Evolutionary conservation across 2,797 vertebrate species (phyloP), one percentile per base, ranked within the genome.

Genomic region (Tauraco hartlaubi): DNA sequence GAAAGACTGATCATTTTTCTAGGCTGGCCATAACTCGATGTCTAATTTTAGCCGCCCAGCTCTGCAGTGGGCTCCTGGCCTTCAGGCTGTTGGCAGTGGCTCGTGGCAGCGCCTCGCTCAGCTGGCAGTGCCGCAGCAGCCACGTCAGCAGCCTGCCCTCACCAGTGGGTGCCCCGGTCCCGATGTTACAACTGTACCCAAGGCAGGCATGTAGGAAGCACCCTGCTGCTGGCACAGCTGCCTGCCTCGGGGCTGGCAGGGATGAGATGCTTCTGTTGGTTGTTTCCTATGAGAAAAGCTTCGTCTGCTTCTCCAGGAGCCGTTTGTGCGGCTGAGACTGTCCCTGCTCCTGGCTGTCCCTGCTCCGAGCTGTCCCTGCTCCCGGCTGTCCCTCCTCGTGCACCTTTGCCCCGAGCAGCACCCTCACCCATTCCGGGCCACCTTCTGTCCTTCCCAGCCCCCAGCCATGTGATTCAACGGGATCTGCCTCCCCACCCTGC

Each of bases 401-500:
- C 56, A 58, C 33, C 19, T 41, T 56, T 5, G 1, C n/a, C 9
- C 3, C 35, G 8, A 69, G 33, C 68, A 75, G 35, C 44, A 11
- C 5, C 41, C 41, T 54, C 63, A 8, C 62, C 55, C 25, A 61
- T 54, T 67, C 52, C 66, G 5, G 25, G 13, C 17, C 43, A 26
- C 3, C 1, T 59, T 39, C 35, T 18, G n/a, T 66, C 15, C 73
- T 35, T 43, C 3, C 2, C 48, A 74, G 56, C 12, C 48, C 62
- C 29, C 14, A 28, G 15, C 35, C 0, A 0, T 9, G 29, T 2
- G 1, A 16, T 23, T 46, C 29, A 9, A 29, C 6, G 2, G 55
- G 20, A 15, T 67, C 63, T 59, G 28, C 20, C 43, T 72, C 21
- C 49, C 72, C 56, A 18, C 4, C 31, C 52, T 11, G 20, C 3